Evolutionary conservation across 2,888 invertebrate species (phyloP).

Genomic region (Pheosia tremula): DNA sequence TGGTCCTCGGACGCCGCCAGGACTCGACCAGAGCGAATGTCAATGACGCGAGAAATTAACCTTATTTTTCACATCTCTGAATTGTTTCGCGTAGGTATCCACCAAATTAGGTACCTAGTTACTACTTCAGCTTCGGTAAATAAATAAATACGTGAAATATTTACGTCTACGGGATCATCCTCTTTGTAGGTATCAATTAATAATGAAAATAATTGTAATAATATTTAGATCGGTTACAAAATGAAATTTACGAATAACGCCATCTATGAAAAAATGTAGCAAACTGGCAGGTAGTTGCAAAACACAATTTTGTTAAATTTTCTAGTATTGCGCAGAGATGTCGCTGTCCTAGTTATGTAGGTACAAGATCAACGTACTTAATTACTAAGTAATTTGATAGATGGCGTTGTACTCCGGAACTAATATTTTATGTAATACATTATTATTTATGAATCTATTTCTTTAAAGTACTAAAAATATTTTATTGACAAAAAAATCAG

Average conservation of each 20-base stretch:
- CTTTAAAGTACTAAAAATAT: no score
- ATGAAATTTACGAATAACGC: constrained; percentile 6
- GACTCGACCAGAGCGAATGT: constrained; percentile 60
- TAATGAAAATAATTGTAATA: no score
- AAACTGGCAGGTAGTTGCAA: not conserved
- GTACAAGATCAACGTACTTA: not conserved
- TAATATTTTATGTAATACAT: no score
- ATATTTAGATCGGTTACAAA: no score
- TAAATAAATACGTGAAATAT: no score
- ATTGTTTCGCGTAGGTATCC: constrained; percentile 38
- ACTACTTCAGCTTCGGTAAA: no score
- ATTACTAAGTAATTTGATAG: not conserved
- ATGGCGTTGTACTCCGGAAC: not conserved
- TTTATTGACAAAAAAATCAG: no score
- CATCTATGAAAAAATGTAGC: constrained; percentile 6
- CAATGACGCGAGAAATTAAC: constrained; percentile 75
- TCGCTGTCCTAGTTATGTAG: not conserved
- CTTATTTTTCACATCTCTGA: constrained; percentile 64
- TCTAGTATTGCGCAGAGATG: not conserved
- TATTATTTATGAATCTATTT: no score
- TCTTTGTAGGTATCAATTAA: no score
- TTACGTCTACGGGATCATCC: no score
- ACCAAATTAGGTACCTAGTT: no score
- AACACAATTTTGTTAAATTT: not conserved
- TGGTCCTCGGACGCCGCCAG: constrained; percentile 37